Conservation (phyloP, 2,797 vertebrate genomes). For the Coluber constrictor region DNA sequence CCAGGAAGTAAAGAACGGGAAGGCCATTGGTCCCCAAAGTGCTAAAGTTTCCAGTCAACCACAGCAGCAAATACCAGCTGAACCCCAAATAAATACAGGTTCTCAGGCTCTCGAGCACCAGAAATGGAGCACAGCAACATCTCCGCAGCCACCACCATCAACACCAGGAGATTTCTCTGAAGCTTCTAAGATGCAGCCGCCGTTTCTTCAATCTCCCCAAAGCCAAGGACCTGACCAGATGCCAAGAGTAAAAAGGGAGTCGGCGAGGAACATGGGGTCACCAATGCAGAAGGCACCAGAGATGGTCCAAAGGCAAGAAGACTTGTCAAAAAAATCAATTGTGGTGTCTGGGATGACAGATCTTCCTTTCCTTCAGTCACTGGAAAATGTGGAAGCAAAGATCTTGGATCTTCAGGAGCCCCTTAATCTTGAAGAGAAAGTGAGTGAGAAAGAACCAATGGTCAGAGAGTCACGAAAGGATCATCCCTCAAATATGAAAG, state of each 20-base stretch:
- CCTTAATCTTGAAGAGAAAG: neutral
- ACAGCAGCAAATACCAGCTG: neutral
- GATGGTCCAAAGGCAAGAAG: neutral
- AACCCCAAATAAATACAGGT: neutral
- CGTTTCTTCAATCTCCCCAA: neutral
- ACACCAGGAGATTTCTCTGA: neutral
- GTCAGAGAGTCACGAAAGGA: neutral
- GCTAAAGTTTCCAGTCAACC: neutral
- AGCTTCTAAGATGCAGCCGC: rapidly evolving
- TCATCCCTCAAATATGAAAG: neutral
- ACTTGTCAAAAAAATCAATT: neutral
- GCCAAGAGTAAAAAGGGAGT: neutral
- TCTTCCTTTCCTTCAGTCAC: neutral
- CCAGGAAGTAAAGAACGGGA: neutral
- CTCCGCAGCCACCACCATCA: neutral
- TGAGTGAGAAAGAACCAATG: neutral
- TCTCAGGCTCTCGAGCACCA: neutral
- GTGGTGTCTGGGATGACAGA: neutral
- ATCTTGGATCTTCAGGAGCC: neutral
- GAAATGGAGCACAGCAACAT: neutral
- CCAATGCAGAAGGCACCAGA: neutral
- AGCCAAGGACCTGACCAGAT: neutral
- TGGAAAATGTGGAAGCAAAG: neutral
- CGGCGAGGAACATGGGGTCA: neutral
- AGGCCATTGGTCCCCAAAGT: neutral